Evolutionary conservation across 2,797 vertebrate species (phyloP), one percentile per base, ranked within the genome.

Genomic region (Cynodonichthys magdalenae): DNA sequence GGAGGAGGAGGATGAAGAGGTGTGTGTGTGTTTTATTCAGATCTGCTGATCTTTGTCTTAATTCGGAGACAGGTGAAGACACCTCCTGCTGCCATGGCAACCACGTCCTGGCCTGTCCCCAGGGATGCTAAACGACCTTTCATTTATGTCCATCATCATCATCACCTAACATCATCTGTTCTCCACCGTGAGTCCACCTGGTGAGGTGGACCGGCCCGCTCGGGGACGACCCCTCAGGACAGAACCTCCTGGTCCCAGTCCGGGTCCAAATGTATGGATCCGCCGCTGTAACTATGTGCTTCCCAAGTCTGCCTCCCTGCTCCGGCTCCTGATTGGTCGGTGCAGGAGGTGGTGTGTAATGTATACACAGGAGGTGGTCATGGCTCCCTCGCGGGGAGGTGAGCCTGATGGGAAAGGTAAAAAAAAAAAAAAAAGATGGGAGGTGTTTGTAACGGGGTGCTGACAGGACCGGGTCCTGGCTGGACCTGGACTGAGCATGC

Each of bases 241-340:
- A 3, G 50, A 65, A 53, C 24, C 14, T 47, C 3, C 47, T 12
- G 8, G 36, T 4, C 47, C 14, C 3, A 31, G 24, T 24, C 24
- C 24, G 24, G 59, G 65, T 52, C 76, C 64, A 17, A 72, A 83
- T 61, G 39, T 89, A 89, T 88, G 75, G 84, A 89, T 90, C 87
- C 8, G 46, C 59, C 28, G 66, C 75, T 92, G 90, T 92, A 90
- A 88, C 90, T 89, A 91, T 91, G 90, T 90, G 90, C 86, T 73
- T 77, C 83, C 72, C 78, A 84, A 91, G 88, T 92, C 90, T 92
- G 90, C 90, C 90, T 88, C 71, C 36, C 63, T 63, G 66, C 63
- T 64, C 81, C 17, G 75, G 64, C 77, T 86, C 65, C 84, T 89
- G 90, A 92, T 92, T 92, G 90, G 90, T 64, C 20, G 71, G 54